phyloP scores from a whole-genome alignment of 2,797 vertebrate species.

The Sciurus vulgaris region DNA sequence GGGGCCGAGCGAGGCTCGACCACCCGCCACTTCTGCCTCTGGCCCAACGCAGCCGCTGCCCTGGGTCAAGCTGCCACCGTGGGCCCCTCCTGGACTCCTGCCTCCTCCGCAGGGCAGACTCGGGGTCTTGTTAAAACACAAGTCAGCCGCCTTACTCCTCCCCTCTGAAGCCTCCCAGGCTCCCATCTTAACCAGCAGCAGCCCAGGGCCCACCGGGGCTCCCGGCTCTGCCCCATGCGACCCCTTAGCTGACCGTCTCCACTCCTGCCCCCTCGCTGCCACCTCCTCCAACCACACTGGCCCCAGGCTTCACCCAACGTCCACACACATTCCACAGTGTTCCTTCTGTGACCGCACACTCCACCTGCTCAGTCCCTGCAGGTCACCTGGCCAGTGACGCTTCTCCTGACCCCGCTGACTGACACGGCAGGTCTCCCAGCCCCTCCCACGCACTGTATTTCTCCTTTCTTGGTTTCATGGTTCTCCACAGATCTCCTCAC shows the following conservation, averaged over 20 bases:
- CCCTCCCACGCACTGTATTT: background rate
- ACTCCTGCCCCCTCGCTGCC: no score
- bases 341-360: no score
- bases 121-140: background rate
- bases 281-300: background rate
- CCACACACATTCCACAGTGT: no score
- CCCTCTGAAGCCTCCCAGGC: background rate
- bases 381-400: background rate
- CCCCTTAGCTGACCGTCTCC: background rate
- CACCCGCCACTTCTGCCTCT: background rate
- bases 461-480: background rate
- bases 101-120: background rate
- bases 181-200: background rate
- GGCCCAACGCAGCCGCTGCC: background rate
- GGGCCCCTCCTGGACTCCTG: background rate
- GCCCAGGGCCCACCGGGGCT: background rate
- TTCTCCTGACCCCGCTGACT: background rate
- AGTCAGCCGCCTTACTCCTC: background rate
- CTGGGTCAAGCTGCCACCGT: background rate
- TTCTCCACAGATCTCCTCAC: background rate
- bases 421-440: background rate
- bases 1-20: background rate
- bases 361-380: background rate
- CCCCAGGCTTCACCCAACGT: background rate
- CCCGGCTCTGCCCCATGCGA: no score